These are phyloP conservation scores for Palythoa grandis DNA, from an alignment of 92 coral and sea anemone species.

Conservation along the genomic window DNA sequence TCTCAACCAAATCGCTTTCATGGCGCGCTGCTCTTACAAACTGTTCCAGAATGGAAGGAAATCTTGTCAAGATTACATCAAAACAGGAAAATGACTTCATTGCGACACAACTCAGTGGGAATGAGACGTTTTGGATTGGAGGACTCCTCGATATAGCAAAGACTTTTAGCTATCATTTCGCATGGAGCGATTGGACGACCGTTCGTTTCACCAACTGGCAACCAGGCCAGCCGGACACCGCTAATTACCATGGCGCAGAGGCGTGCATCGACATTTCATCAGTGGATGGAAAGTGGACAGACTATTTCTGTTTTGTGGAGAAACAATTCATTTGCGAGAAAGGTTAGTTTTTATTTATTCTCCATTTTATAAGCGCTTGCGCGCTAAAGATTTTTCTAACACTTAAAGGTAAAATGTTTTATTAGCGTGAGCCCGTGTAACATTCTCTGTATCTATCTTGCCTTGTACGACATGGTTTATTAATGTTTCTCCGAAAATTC, in stretches of 20 bases:
- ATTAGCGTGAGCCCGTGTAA: too few relatives aligned
- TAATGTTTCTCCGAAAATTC: too few relatives aligned
- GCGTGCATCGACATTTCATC: slow-evolving; percentile 21
- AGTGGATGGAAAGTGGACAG: slow-evolving; percentile 8
- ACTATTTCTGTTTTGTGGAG: neutral
- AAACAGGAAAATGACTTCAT: slow-evolving; percentile 3
- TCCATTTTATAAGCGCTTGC: too few relatives aligned
- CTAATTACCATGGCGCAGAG: neutral
- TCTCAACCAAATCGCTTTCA: slow-evolving; percentile 1
- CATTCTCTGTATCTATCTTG: too few relatives aligned
- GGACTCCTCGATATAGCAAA: slow-evolving; percentile 13
- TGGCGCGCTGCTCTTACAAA: neutral
- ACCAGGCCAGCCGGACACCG: slow-evolving; percentile 14
- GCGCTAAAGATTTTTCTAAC: too few relatives aligned
- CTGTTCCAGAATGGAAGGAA: slow-evolving; percentile 2
- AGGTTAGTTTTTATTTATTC: neutral
- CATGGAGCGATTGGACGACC: slow-evolving; percentile 22
- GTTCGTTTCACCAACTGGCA: slow-evolving; percentile 13
- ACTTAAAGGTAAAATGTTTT: too few relatives aligned
- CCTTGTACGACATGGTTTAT: too few relatives aligned
- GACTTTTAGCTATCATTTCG: neutral
- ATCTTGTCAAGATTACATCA: slow-evolving; percentile 8
- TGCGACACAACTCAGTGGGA: neutral
- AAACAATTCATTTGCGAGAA: slow-evolving; percentile 13
- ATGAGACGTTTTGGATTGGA: slow-evolving; percentile 1